Percentiles rank a stretch among this genome's conserved stretches.
Conservation (phyloP, 2,113 vertebrate species). For the Ptychochromis oligacanthus region DNA sequence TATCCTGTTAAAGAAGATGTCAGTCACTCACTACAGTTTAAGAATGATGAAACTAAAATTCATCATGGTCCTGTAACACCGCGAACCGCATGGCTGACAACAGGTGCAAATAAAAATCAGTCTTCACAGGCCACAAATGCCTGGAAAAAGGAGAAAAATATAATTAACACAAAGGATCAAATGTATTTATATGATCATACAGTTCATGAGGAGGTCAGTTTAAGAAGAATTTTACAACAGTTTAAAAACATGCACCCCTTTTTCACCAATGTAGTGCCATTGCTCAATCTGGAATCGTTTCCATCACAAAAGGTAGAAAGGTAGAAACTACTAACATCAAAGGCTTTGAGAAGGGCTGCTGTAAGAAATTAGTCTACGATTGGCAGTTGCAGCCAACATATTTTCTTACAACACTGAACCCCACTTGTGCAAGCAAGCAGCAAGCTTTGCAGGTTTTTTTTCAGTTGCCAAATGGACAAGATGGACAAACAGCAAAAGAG, state of each 20-base stretch:
- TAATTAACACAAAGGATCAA: accelerated
- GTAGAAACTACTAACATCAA: not conserved
- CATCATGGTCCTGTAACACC: not conserved
- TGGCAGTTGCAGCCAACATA: not conserved
- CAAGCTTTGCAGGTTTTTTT: no score
- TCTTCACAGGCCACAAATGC: not conserved
- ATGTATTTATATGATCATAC: not conserved
- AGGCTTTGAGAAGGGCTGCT: not conserved
- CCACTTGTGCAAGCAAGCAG: accelerated
- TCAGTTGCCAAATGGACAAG: no score
- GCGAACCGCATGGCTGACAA: not conserved
- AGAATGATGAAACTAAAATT: not conserved
- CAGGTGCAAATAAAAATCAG: not conserved
- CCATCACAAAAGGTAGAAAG: not conserved
- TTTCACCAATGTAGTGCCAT: not conserved
- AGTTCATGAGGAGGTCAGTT: not conserved
- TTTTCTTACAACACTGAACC: accelerated
- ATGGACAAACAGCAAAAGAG: no score
- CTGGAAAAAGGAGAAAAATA: not conserved
- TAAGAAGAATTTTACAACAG: accelerated
- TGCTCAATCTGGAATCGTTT: accelerated
- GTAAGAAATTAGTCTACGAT: not conserved
- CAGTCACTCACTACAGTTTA: not conserved
- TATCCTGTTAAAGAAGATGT: not conserved
- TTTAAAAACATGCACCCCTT: not conserved